Base-by-base conservation (phyloP, 2,113 vertebrate species). In the Hippocampus guttulatus region DNA sequence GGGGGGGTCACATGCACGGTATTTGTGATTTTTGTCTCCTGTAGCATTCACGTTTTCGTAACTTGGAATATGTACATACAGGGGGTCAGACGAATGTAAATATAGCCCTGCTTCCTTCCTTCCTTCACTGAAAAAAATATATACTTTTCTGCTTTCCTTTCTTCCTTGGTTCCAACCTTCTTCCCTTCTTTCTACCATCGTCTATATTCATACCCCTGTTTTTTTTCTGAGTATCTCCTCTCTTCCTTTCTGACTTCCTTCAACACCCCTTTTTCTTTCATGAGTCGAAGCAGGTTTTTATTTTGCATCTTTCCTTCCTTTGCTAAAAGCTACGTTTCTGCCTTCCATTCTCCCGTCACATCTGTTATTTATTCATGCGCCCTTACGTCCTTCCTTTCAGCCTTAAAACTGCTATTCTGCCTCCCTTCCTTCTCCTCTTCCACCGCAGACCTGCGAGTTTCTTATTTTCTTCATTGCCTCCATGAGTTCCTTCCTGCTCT, bases 1-100 rank as follows among this genome's bases (percentile, higher is more conserved):
- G 18, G 18, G 6, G 75, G 33, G 79, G 58, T 65, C 25, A 65
- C 9, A 52, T 57, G 64, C 40, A 84, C 74, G 80, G 75, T 70
- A 73, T 80, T 74, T 60, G 15, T 25, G 18, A 23, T 67, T 33
- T 69, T 70, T 68, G 54, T 51, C 49, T 27, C 49, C 27, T 30
- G 33, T 38, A 8, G 27, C 57, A 30, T 60, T 60, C 15, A 33
- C 1, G 30, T 60, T 30, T 6, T 60, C 8, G 12, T 30, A 60
- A 15, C 20, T n/a, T n/a, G 57, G 7, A 30, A 16, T 16, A 30
- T 58, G 47, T 51, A 51, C 47, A 51, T 51, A 51, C 16, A 51
- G 1, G 43, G 10, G 15, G 47, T 51, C 43, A 45, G 43, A 45
- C 43, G 23, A 8, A 16, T 55, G 21, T 8, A n/a, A 3, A 16